Evolutionary conservation across 2,888 invertebrate species (phyloP).

Genomic region (Drosophila fulvimacula): DNA sequence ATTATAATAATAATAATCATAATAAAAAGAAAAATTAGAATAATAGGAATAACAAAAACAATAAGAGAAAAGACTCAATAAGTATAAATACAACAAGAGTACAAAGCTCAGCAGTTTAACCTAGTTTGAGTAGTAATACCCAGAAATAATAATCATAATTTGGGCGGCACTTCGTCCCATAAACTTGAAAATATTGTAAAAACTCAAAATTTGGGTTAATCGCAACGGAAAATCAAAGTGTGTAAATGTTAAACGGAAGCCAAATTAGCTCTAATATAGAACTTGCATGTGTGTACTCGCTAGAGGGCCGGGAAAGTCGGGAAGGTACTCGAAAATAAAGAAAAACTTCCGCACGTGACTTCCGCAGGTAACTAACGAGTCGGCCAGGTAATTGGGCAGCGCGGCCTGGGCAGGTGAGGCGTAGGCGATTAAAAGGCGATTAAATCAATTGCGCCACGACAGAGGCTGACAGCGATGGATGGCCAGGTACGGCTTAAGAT

Average conservation of each 20-base stretch:
- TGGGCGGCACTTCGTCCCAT: background rate
- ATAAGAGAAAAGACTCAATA: too few relatives aligned
- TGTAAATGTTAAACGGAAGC: slow-evolving; percentile 71
- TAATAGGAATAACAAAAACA: too few relatives aligned
- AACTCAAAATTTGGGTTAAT: slow-evolving; percentile 58
- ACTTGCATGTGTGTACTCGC: slow-evolving; percentile 58
- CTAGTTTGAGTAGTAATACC: slow-evolving; percentile 8
- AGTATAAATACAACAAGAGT: background rate
- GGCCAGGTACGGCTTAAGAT: slow-evolving; percentile 29
- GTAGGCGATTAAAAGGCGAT: slow-evolving; percentile 78
- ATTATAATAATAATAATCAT: too few relatives aligned
- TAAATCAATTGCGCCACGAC: slow-evolving; percentile 70
- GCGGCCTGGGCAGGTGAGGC: slow-evolving; percentile 54
- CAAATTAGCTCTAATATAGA: slow-evolving; percentile 60
- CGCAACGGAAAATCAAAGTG: slow-evolving; percentile 37
- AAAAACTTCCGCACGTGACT: slow-evolving; percentile 78
- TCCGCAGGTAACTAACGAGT: slow-evolving; percentile 61
- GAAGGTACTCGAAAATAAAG: slow-evolving; percentile 46
- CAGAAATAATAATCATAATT: background rate
- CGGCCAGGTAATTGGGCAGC: slow-evolving; percentile 62
- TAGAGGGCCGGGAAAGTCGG: slow-evolving; percentile 23
- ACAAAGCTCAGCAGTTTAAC: background rate
- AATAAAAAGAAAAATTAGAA: too few relatives aligned
- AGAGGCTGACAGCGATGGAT: slow-evolving; percentile 57
- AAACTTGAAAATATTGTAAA: slow-evolving; percentile 1